Evolutionary conservation across 2,888 invertebrate species (phyloP), one percentile per base, ranked within the genome.

Genomic region (Onthophagus sagittarius): DNA sequence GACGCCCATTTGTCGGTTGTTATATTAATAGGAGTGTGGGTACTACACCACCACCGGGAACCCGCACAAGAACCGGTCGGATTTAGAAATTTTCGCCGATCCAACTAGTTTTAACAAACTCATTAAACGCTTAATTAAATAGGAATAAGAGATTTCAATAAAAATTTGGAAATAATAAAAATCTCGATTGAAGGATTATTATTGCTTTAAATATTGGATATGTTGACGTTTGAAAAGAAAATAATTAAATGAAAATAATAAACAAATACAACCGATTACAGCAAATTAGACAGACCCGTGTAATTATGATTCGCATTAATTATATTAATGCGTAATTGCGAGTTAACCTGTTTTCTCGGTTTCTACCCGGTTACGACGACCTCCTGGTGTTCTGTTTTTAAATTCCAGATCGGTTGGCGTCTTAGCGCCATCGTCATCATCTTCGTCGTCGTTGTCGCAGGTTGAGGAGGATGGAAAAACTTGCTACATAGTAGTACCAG

Each of bases 261-360:
- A 7, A 53, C 39, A 53, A 7, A 9, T n/a, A n/a, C 11, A 7
- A 11, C 11, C 39, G n/a, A 73, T 73, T 53, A 70, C 73, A 70
- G 62, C 71, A 71, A 73, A 73, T 73, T 73, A 73, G 73, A 71
- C 62, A 67, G 67, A 62, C 71, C 65, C 67, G 33, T 71, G 71
- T 71, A 73, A 73, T 73, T 73, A 73, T 32, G 67, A 15, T 53
- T 71, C 62, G 71, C 73, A 73, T 73, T 73, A 73, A 73, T 73
- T 73, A 71, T 69, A 71, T 67, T 71, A 73, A 73, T 73, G 67
- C 32, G 67, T 73, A 73, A 73, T 73, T 69, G 53, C 63, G 64
- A 15, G 62, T 62, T 70, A 73, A 64, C 31, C 53, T 53, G 32
- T 67, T 62, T 69, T 69, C 13, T 39, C 69, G 39, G 7, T 7